phyloP scores from a whole-genome alignment of 1,140 invertebrate genomes.

The Macrosteles quadrilineatus region DNA sequence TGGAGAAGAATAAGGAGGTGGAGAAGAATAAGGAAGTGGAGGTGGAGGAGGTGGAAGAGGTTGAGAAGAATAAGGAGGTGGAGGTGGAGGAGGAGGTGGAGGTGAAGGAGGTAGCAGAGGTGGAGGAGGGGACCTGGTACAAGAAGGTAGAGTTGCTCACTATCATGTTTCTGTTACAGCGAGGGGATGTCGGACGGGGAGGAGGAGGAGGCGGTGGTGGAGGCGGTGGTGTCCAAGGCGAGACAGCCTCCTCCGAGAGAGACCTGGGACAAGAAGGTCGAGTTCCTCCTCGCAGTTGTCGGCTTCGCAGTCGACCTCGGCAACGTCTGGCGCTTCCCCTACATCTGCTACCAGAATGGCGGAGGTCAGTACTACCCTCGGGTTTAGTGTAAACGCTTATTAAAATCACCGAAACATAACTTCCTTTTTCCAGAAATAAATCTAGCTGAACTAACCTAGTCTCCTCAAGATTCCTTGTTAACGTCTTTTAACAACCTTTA shows the following conservation, averaged over 20 bases:
- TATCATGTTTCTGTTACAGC: slow-evolving; percentile 8
- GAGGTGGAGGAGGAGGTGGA: too few species aligned
- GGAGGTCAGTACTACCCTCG: slow-evolving; percentile 72
- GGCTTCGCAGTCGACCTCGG: slow-evolving; percentile 90
- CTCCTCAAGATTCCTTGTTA: too few species aligned
- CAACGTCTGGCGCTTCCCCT: slow-evolving; percentile 88
- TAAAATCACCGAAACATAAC: too few species aligned
- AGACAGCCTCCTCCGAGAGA: slow-evolving; percentile 52
- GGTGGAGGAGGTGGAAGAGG: too few species aligned
- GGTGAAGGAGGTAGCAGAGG: too few species aligned
- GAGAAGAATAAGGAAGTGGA: too few species aligned
- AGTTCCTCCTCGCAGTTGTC: slow-evolving; percentile 89
- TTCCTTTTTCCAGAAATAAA: too few species aligned
- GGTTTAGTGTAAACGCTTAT: too few species aligned
- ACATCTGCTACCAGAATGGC: slow-evolving; percentile 77
- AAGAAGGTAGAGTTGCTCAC: slow-evolving; percentile 86
- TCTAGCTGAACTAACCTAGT: too few species aligned
- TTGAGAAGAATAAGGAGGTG: too few species aligned
- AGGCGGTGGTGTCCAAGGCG: slow-evolving; percentile 26
- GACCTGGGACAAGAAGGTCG: slow-evolving; percentile 82
- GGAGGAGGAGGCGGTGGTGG: slow-evolving; percentile 30
- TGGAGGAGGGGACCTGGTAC: slow-evolving; percentile 72
- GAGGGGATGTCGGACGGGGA: slow-evolving; percentile 35
- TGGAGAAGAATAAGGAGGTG: too few species aligned
- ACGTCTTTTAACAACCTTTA: too few species aligned